Conservation (phyloP, 2,888 invertebrate species). For the Nyleta sp. region DNA sequence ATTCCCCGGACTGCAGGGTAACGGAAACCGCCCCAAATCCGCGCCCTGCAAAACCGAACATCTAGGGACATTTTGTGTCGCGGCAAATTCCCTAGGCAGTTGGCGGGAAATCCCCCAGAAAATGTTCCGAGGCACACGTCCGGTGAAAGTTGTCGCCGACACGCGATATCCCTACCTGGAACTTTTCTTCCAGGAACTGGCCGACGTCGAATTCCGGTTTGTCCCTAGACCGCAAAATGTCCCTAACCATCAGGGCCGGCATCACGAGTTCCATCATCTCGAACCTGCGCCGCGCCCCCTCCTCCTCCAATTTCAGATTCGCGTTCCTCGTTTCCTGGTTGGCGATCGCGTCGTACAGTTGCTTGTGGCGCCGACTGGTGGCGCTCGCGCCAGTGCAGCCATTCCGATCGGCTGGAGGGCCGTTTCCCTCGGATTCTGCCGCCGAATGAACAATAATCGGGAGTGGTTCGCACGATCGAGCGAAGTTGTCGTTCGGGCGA, state of each 20-base stretch:
- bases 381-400: slow-evolving; percentile 20
- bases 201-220: slow-evolving; percentile 24
- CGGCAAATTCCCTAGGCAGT: background rate
- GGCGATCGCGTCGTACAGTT: slow-evolving; percentile 29
- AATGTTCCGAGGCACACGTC: too few relatives aligned
- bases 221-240: slow-evolving; percentile 25
- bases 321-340: slow-evolving; percentile 35
- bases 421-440: slow-evolving; percentile 13
- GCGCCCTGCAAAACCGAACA: background rate
- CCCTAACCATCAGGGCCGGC: slow-evolving; percentile 39
- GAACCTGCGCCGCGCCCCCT: slow-evolving; percentile 8
- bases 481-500: background rate
- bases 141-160: too few relatives aligned
- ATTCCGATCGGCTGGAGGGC: slow-evolving; percentile 6
- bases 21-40: background rate
- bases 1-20: slow-evolving; percentile 13
- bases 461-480: slow-evolving; percentile 3
- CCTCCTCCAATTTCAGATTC: slow-evolving; percentile 23
- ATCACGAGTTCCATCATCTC: slow-evolving; percentile 42
- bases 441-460: slow-evolving; percentile 14
- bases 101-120: background rate
- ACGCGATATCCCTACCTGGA: slow-evolving; percentile 10
- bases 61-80: background rate
- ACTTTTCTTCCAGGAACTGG: slow-evolving; percentile 25
- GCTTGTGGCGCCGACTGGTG: slow-evolving; percentile 21